Base-by-base conservation (phyloP, 2,113 vertebrate species). In the Ochotona curzoniae region DNA sequence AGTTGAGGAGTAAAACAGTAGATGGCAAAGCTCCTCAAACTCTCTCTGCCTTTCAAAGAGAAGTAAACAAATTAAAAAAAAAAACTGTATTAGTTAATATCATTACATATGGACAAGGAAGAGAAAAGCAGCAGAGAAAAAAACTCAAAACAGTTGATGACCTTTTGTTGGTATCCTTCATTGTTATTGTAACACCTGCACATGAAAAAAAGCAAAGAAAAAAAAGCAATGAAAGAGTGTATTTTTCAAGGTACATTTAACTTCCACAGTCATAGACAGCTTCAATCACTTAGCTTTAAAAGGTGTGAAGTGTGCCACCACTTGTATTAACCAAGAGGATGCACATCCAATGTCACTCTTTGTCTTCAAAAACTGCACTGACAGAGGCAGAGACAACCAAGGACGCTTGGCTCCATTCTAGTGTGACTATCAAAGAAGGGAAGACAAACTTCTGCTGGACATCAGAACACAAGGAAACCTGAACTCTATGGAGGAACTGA, bases 151-250 rank as follows among this genome's bases (percentile, higher is more conserved):
- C 4, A 69, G 69, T 23, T 47, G 8, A 61, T 74, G 26, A 35
- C 32, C 35, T 64, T 57, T 51, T 87, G 61, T 89, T 79, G 49
- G 28, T 83, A 93, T 92, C n/a, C 30, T 91, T 93, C 86, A 88
- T 3, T 71, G 20, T 60, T 83, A 57, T 30, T 84, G 57, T 71
- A 92, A 87, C 92, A 30, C 25, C 44, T 93, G 17, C 67, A 60
- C n/a, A 80, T n/a, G 87, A n/a, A 30, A 2, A 14, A 74, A 75
- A 11, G 8, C 0, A 94, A 71, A 28, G 28, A 38, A 44, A 47
- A 4, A 21, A 80, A 51, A 73, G 73, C 32, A 89, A 66, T 61
- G 70, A 66, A 92, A 83, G 89, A 23, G 61, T 26, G 8, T 67
- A 1, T 85, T 92, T 80, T 83, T 70, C 54, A 90, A 1, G 28